phyloP scores from a whole-genome alignment of 2,888 invertebrate species.

The Geophilus truncorum region DNA sequence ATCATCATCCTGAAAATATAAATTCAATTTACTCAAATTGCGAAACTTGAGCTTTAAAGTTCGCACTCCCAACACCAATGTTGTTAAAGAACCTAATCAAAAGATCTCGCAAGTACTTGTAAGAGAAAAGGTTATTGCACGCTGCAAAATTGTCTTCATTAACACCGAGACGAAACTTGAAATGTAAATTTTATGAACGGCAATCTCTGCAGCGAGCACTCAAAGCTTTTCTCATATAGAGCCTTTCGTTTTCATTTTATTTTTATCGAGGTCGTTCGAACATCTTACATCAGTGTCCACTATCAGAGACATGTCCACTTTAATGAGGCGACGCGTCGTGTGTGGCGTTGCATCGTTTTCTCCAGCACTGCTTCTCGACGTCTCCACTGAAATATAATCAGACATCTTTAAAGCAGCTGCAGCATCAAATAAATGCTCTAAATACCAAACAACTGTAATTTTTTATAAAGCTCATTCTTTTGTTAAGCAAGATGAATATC shows the following conservation, averaged over 20 bases:
- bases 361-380: constrained; percentile 44
- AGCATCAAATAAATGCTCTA: neutral
- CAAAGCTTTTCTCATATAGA: neutral
- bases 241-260: neutral
- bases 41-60: neutral
- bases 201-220: neutral
- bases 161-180: neutral
- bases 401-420: neutral
- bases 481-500: neutral
- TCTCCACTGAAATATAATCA: constrained; percentile 41
- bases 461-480: neutral
- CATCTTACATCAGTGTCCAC: neutral
- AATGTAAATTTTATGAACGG: neutral
- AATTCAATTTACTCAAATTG: neutral
- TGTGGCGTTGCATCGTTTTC: constrained; percentile 45
- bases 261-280: constrained; percentile 55
- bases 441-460: too few relatives aligned
- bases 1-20: neutral
- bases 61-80: neutral
- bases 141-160: constrained; percentile 43
- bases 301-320: constrained; percentile 70
- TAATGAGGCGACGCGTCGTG: constrained; percentile 65
- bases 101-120: neutral
- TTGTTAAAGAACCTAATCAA: neutral
- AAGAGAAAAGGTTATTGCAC: constrained; percentile 31